Evolutionary conservation across 2,888 invertebrate species (phyloP).

Genomic region (Loripinus fragilis): DNA sequence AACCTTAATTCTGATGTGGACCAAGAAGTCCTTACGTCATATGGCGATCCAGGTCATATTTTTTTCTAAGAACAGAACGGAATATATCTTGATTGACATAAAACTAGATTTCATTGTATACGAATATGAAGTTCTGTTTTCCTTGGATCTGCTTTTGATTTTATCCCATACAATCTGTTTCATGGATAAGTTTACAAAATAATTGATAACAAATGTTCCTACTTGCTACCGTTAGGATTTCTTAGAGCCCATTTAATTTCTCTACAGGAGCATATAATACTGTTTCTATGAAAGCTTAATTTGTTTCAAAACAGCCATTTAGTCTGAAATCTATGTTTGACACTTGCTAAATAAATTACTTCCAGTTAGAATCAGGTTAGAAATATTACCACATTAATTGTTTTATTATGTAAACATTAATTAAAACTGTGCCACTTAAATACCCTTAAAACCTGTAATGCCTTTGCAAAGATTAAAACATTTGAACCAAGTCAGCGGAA

Average conservation of each 20-base stretch:
- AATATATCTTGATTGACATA: too few relatives aligned
- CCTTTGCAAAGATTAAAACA: neutral
- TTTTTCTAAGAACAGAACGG: too few relatives aligned
- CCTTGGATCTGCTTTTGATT: too few relatives aligned
- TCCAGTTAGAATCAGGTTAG: slow-evolving; percentile 15
- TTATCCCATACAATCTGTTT: too few relatives aligned
- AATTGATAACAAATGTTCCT: slow-evolving; percentile 41
- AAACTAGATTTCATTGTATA: too few relatives aligned
- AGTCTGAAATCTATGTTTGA: slow-evolving; percentile 53
- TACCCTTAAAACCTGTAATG: slow-evolving; percentile 29
- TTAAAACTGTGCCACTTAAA: slow-evolving; percentile 57
- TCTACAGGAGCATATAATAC: slow-evolving; percentile 15
- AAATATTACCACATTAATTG: slow-evolving; percentile 45
- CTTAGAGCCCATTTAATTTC: slow-evolving; percentile 1
- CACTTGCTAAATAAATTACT: slow-evolving; percentile 38
- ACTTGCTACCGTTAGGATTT: neutral
- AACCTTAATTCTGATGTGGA: too few relatives aligned
- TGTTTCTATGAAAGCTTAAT: slow-evolving; percentile 41
- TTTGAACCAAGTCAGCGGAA: neutral
- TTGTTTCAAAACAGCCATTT: slow-evolving; percentile 59
- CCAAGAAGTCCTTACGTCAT: too few relatives aligned
- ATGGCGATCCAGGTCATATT: too few relatives aligned
- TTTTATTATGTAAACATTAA: slow-evolving; percentile 62
- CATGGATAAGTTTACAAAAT: slow-evolving; percentile 22
- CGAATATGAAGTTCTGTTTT: too few relatives aligned